Conservation (phyloP, 2,888 invertebrate species). For the Melanophora roralis region DNA sequence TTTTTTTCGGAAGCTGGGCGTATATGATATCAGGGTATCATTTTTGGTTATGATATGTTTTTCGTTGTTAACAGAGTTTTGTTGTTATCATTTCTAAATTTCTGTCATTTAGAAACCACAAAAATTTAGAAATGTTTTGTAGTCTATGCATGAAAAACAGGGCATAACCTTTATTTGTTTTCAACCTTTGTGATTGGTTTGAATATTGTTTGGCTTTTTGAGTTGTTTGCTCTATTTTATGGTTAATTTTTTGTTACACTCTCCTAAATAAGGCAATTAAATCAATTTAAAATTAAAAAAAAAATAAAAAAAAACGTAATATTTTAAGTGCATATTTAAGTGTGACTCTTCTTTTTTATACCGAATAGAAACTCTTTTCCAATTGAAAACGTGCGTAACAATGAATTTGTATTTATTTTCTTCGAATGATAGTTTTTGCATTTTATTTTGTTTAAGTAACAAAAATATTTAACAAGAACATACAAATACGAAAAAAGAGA, state of each 20-base stretch:
- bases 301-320: background rate
- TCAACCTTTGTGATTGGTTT: conserved; percentile 31
- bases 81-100: conserved; percentile 56
- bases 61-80: conserved; percentile 13
- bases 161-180: conserved; percentile 58
- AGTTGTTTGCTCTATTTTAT: background rate
- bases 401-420: conserved; percentile 77
- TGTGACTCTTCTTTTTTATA: background rate
- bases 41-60: conserved; percentile 72
- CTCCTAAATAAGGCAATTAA: background rate
- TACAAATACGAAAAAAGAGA: conserved; percentile 78
- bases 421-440: conserved; percentile 73
- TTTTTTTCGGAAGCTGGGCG: conserved; percentile 73
- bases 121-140: conserved; percentile 11
- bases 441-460: conserved; percentile 66
- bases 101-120: conserved; percentile 41
- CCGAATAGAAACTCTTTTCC: conserved; percentile 37
- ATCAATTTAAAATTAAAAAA: background rate
- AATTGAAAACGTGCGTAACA: conserved; percentile 69
- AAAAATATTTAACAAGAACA: conserved; percentile 75
- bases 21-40: conserved; percentile 76
- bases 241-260: too few relatives aligned
- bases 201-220: conserved; percentile 32
- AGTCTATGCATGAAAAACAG: conserved; percentile 37
- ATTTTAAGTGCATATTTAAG: background rate